Base-by-base conservation (phyloP, 2,888 invertebrate species). In the Catocala sponsa region DNA sequence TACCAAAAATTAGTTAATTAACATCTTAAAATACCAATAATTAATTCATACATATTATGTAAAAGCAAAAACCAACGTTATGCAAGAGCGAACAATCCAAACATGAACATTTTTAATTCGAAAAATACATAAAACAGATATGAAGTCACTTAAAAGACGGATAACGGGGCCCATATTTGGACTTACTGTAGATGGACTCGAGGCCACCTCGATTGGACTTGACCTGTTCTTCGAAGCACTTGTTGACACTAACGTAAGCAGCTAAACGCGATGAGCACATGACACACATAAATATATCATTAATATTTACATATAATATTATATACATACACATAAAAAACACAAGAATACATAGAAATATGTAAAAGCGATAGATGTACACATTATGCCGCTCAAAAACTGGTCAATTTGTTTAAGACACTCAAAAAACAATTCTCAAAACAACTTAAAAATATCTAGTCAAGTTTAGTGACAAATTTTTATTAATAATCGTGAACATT, bases 231-330 rank as follows among this genome's bases (percentile, higher is more conserved):
- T 87, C 80, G 81, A 75, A 44, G 85, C 85, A 78, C 85, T 91
- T 79, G 91, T 71, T 35, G 91, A 86, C 44, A 90, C 92, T 90
- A 92, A 85, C 47, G 90, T 65, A 84, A 90, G 88, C 86, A 94
- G 91, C 94, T 94, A 86, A 84, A 80, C 76, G 83, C 79, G 74
- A 78, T 83, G 82, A 85, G 82, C 78, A 86, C 79, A 86, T 82
- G 85, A 78, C 81, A 84, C 80, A 86, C 78, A 85, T 74, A 82
- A 73, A 80, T 79, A 79, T 77, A 43, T 64, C 62, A 72, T 71
- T 70, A 80, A 72, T 79, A 80, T 76, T 78, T 70, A 80, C 66
- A 78, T 66, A 76, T 74, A 68, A 12, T 15, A 61, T 35, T 59
- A 63, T 53, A 60, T 48, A 63, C n/a, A 25, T 53, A 58, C 11